A percentile compares a stretch with the other conserved stretches of the same genome.
phyloP scores from a whole-genome alignment of 2,113 vertebrate species.

The Natator depressus region DNA sequence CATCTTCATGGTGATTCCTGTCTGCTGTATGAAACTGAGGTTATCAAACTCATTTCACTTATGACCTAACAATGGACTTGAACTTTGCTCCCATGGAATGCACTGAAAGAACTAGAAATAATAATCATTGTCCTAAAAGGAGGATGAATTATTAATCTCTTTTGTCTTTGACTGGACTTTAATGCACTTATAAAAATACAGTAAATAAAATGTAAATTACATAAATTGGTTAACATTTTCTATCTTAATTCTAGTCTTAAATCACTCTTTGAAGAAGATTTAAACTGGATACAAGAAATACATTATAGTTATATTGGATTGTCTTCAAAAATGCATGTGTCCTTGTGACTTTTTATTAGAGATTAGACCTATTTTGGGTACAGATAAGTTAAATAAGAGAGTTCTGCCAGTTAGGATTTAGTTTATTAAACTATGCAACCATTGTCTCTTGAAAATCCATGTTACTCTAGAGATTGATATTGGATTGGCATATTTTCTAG shows the following conservation, averaged over 20 bases:
- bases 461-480: constrained; percentile 17
- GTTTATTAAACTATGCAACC: neutral
- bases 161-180: constrained; percentile 68
- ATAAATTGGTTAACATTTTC: constrained; percentile 57
- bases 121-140: constrained; percentile 42
- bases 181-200: constrained; percentile 42
- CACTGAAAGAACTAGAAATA: constrained; percentile 62
- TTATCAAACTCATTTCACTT: neutral
- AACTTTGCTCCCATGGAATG: constrained; percentile 57
- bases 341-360: neutral
- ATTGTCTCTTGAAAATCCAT: neutral
- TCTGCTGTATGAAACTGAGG: neutral
- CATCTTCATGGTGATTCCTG: constrained; percentile 54
- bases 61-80: constrained; percentile 58
- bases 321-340: constrained; percentile 11
- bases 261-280: constrained; percentile 48
- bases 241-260: constrained; percentile 53
- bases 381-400: neutral
- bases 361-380: neutral
- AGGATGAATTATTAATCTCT: constrained; percentile 73
- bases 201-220: neutral
- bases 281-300: constrained; percentile 5
- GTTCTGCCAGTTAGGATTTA: constrained; percentile 26
- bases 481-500: constrained; percentile 32
- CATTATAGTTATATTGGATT: constrained; percentile 14